phyloP scores from a whole-genome alignment of 1,140 invertebrate species.

The Anoplophora glabripennis region DNA sequence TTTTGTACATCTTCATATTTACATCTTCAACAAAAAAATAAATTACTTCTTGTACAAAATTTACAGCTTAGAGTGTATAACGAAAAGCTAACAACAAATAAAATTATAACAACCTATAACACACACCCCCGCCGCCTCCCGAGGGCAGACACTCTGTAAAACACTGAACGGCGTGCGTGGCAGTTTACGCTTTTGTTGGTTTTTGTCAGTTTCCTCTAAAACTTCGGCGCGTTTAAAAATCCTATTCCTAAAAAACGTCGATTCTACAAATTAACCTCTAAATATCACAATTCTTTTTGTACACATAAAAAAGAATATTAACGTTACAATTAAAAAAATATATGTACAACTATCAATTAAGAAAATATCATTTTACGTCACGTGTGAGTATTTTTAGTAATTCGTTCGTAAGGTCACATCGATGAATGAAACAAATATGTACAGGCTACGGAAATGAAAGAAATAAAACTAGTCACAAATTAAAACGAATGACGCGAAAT shows the following conservation, averaged over 20 bases:
- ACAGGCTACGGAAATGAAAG: no score
- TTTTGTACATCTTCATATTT: slow-evolving; percentile 28
- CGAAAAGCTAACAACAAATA: slow-evolving; percentile 28
- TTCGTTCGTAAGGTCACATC: slow-evolving; percentile 20
- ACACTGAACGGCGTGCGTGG: slow-evolving; percentile 29
- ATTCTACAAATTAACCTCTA: slow-evolving; percentile 30
- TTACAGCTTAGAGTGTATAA: slow-evolving; percentile 29
- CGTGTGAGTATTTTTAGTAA: slow-evolving; percentile 25
- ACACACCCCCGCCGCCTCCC: slow-evolving; percentile 8
- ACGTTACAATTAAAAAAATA: slow-evolving; percentile 9
- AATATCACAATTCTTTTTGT: slow-evolving; percentile 35
- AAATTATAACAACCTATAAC: slow-evolving; percentile 25
- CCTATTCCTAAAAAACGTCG: slow-evolving; percentile 19
- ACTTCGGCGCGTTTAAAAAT: slow-evolving; percentile 24
- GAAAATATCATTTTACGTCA: slow-evolving; percentile 20
- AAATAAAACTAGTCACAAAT: no score
- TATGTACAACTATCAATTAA: slow-evolving; percentile 20
- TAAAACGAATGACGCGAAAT: no score
- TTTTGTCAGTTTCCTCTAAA: neutral
- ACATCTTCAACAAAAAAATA: slow-evolving; percentile 17
- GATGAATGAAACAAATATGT: slow-evolving; percentile 5
- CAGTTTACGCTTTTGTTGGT: slow-evolving; percentile 16
- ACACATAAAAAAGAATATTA: slow-evolving; percentile 25
- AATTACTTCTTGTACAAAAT: slow-evolving; percentile 31
- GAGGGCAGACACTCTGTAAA: slow-evolving; percentile 10